Evolutionary conservation across 2,113 vertebrate genomes (phyloP), one percentile per base, ranked within the genome.

Genomic region (Neogobius melanostomus): DNA sequence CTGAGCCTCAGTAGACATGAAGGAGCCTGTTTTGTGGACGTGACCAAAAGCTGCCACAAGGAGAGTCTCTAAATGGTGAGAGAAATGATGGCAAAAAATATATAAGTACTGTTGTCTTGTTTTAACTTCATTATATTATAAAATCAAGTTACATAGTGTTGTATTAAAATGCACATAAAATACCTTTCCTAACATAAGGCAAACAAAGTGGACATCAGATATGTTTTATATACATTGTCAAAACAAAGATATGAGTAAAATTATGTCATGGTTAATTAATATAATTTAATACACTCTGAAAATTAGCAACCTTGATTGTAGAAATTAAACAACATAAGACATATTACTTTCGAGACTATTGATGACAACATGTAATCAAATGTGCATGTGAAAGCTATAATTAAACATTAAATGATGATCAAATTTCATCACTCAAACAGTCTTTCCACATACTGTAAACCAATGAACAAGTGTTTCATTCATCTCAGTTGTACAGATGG

Each of bases 391-490:
- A 75, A 63, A 80, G 43, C 64, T 72, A 66, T 80, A 80, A 87
- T 81, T 66, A 82, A 82, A 76, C 62, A 67, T 66, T 79, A 65
- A 82, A 76, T 76, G 66, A 72, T 84, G 77, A 82, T 78, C 76
- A 81, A 61, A 78, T 82, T 75, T 70, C 12, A 46, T 77, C 36
- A 65, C 75, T 77, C 68, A 56, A 81, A 21, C 74, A 81, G 72
- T 76, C 81, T 56, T 82, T 75, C 69, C 68, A 63, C 64, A 83
- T 76, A 85, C 59, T 80, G 71, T 11, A 83, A 82, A 81, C 84
- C 82, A 80, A 85, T 57, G 61, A 88, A 78, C 73, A 85, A 74
- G 74, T 72, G 75, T 83, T 82, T 75, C 84, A 85, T 81, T 77
- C 64, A 76, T 84, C 74, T 76, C 68, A 78, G 77, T 84, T 82